These are phyloP conservation scores for Ephydatia muelleri DNA, from an alignment of 37 sponge, comb jelly and placozoan species.

Conservation along the genomic window DNA sequence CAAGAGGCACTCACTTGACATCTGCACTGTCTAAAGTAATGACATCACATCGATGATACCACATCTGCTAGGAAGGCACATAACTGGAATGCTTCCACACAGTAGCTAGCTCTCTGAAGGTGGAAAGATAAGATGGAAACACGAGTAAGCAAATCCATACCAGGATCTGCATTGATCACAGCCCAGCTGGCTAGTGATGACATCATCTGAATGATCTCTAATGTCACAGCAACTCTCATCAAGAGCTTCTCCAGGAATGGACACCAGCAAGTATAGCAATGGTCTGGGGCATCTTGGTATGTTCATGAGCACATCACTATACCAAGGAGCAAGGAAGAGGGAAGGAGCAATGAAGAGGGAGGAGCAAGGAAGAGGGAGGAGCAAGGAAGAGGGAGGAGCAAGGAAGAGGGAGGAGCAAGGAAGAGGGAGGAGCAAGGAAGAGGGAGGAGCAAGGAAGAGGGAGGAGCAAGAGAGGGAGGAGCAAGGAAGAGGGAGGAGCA, in stretches of 20 bases:
- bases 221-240: not conserved
- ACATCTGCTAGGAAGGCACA: conserved; percentile 6
- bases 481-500: not conserved
- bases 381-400: not conserved
- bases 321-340: not conserved
- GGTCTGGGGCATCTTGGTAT: not conserved
- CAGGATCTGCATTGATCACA: not conserved
- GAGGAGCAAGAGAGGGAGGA: conserved; percentile 1
- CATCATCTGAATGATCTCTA: not conserved
- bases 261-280: conserved; percentile 11
- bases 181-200: not conserved
- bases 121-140: not conserved
- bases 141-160: not conserved
- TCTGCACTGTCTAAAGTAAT: not conserved
- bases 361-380: not conserved
- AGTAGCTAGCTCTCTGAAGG: conserved; percentile 6
- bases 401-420: not conserved
- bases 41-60: not conserved
- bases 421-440: not conserved
- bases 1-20: not conserved
- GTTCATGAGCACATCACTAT: conserved; percentile 1
- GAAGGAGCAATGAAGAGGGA: not conserved
- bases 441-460: conserved; percentile 4
- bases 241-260: conserved; percentile 12
- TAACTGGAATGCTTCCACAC: conserved; percentile 8